A percentile compares a stretch with the other conserved stretches of the same genome.
These are phyloP conservation scores for Salpingus planirostris DNA, from an alignment of 2,888 invertebrate genomes.

Conservation along the genomic window DNA sequence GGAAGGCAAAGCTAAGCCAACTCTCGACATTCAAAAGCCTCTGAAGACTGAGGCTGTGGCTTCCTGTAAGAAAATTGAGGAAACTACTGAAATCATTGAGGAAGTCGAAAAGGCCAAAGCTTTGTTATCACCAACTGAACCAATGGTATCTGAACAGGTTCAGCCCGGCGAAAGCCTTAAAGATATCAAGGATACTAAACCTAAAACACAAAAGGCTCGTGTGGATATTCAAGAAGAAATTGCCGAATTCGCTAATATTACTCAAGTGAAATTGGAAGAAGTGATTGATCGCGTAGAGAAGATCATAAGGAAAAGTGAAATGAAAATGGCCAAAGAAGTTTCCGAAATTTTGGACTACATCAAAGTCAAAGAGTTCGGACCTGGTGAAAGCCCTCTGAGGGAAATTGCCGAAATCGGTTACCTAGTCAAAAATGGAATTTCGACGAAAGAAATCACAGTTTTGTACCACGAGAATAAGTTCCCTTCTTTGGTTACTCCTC, in stretches of 20 bases:
- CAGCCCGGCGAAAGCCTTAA: conserved; percentile 48
- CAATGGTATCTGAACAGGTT: conserved; percentile 50
- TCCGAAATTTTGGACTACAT: conserved; percentile 65
- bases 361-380: conserved; percentile 69
- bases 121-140: conserved; percentile 48
- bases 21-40: conserved; percentile 50
- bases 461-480: conserved; percentile 72
- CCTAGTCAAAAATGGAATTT: conserved; percentile 65
- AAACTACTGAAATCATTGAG: conserved; percentile 40
- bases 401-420: conserved; percentile 78
- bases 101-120: conserved; percentile 43
- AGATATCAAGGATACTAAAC: conserved; percentile 40
- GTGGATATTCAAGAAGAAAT: conserved; percentile 30
- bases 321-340: conserved; percentile 62
- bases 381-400: conserved; percentile 67
- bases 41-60: conserved; percentile 54
- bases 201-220: conserved; percentile 30
- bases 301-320: conserved; percentile 47
- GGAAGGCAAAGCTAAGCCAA: conserved; percentile 45
- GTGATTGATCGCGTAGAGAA: conserved; percentile 49
- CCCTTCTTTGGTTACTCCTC: conserved; percentile 68
- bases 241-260: conserved; percentile 38
- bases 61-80: conserved; percentile 53
- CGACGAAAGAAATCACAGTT: conserved; percentile 66
- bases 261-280: conserved; percentile 47